Base-by-base conservation (phyloP, 2,888 invertebrate genomes). In the Pammene fasciana region DNA sequence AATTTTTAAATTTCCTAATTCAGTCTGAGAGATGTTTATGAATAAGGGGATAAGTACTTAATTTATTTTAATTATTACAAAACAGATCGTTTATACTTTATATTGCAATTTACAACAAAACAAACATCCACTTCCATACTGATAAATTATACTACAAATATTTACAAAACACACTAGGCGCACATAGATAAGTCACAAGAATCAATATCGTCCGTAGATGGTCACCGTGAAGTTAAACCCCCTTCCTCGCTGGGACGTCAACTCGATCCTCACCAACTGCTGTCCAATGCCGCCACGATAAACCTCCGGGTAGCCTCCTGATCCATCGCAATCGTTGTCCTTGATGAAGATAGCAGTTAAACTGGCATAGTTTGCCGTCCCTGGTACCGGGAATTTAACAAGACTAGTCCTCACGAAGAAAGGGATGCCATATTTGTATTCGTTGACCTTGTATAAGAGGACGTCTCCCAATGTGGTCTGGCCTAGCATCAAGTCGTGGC, bases 191-290 rank as follows among this genome's bases (percentile, higher is more conserved):
- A 26, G 26, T 56, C 8, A n/a, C n/a, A 5, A 57, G 71, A 61
- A 18, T 77, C 75, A 88, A 73, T 85, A 91, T 82, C 87, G 85
- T 73, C 92, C 93, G 54, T 90, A 92, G 36, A 93, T 82, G 0
- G 88, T 85, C 2, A 93, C 73, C 0, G 92, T 89, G 73, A 92
- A 93, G 76, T 93, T 91, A 36, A 92, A 82, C 0, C 92, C 91
- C 56, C 72, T 62, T 2, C 83, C 79, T 36, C 90, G 79, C 73
- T 92, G 92, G 45, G 90, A 88, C 76, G 90, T 90, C 73, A 93
- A 73, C 68, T 92, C 89, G 70, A 93, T 82, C 62, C 88, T 90
- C 36, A 85, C 87, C 65, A 88, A 89, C 11, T 85, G 80, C 68
- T 90, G 89, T 0, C 93, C 92, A 0, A 93, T 74, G 0, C 93